Percentiles rank a stretch among this genome's conserved stretches.
These are phyloP conservation scores for Diachasma alloeum DNA, from an alignment of 1,140 invertebrate genomes.

Conservation along the genomic window DNA sequence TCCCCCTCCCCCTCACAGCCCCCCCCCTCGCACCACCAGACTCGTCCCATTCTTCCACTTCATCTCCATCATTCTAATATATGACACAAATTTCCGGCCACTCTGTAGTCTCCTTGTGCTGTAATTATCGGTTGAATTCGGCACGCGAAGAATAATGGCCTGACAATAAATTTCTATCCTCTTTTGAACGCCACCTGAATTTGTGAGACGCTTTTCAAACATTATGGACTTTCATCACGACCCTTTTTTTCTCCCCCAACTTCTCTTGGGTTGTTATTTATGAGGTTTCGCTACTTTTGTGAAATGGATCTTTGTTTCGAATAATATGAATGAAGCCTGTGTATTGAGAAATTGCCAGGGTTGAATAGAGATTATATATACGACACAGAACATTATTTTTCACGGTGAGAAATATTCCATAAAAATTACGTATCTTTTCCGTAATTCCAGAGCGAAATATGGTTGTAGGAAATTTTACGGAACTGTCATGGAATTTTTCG, in stretches of 20 bases:
- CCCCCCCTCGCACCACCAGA: not conserved
- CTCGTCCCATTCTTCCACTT: too few relatives aligned
- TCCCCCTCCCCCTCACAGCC: not conserved
- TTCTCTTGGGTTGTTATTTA: not conserved
- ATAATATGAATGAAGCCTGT: too few relatives aligned
- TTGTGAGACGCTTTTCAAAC: not conserved
- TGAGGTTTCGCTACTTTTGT: too few relatives aligned
- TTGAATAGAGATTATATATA: too few relatives aligned
- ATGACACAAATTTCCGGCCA: not conserved
- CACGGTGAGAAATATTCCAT: too few relatives aligned
- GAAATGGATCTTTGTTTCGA: too few relatives aligned
- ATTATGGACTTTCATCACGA: not conserved
- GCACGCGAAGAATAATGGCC: not conserved
- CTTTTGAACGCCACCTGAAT: not conserved
- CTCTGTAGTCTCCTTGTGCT: not conserved
- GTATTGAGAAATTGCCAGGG: too few relatives aligned
- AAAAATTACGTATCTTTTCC: too few relatives aligned
- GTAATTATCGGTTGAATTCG: not conserved
- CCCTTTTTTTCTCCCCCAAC: not conserved
- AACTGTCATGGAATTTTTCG: too few relatives aligned
- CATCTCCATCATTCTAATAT: not conserved
- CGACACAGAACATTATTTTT: too few relatives aligned
- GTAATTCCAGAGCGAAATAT: too few relatives aligned
- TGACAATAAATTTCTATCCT: not conserved
- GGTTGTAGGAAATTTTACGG: too few relatives aligned